Evolutionary conservation across 2,113 vertebrate species (phyloP).

Genomic region (Aphyosemion australe): DNA sequence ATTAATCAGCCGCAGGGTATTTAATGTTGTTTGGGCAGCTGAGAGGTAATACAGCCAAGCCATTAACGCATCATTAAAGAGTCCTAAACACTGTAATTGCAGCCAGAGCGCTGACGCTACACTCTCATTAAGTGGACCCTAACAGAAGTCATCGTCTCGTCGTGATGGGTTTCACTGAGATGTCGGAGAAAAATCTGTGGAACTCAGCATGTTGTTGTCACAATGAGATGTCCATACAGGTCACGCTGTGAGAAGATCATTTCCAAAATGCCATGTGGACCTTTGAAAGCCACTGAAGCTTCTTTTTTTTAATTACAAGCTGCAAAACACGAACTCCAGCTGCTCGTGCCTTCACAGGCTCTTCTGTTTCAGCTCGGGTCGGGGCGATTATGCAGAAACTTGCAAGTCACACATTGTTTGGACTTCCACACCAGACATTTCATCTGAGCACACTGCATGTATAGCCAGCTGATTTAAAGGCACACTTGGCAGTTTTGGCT

Average conservation of each 20-base stretch:
- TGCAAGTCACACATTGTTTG: neutral
- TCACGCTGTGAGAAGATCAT: conserved; percentile 40
- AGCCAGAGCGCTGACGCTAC: conserved; percentile 72
- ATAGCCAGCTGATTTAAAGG: too few species aligned
- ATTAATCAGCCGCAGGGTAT: conserved; percentile 72
- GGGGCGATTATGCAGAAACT: neutral
- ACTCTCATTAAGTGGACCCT: conserved; percentile 68
- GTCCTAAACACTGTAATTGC: conserved; percentile 70
- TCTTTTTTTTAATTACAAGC: conserved; percentile 9
- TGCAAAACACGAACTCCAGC: conserved; percentile 6
- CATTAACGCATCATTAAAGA: conserved; percentile 79
- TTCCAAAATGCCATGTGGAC: conserved; percentile 35
- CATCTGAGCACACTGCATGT: neutral
- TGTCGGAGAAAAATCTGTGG: conserved; percentile 25
- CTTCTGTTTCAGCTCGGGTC: neutral
- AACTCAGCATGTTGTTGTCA: conserved; percentile 55
- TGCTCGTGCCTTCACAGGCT: neutral
- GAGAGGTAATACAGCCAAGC: conserved; percentile 73
- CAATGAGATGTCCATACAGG: conserved; percentile 42
- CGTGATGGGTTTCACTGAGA: conserved; percentile 62
- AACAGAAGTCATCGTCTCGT: conserved; percentile 46
- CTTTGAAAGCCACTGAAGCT: conserved; percentile 11
- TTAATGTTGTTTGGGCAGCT: conserved; percentile 79
- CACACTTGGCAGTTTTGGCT: too few species aligned
- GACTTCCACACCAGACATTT: neutral